phyloP scores from a whole-genome alignment of 2,797 vertebrate genomes.

The Neopelma chrysocephalum region DNA sequence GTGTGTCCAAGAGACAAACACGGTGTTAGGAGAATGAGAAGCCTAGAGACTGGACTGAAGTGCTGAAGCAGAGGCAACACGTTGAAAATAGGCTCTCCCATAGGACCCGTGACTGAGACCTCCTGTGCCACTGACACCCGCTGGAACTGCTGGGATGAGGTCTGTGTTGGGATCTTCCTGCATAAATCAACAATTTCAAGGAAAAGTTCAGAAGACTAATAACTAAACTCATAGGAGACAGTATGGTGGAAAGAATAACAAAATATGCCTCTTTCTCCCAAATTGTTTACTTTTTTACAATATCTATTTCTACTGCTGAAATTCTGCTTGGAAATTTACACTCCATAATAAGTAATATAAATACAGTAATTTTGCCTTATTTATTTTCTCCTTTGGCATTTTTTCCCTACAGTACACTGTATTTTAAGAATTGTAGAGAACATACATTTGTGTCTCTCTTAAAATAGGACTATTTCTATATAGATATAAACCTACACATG shows the following conservation, averaged over 20 bases:
- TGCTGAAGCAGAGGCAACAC: not conserved
- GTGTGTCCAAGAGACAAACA: accelerated
- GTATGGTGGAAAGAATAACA: not conserved
- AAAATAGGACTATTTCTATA: not conserved
- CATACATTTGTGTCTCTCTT: not conserved
- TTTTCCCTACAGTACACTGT: not conserved
- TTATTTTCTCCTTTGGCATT: not conserved
- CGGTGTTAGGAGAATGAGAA: not conserved
- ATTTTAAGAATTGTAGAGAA: not conserved
- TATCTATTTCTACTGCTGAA: not conserved
- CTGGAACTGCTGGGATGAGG: not conserved
- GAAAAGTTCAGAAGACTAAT: not conserved
- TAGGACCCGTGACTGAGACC: not conserved
- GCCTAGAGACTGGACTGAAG: not conserved
- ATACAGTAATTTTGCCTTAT: not conserved
- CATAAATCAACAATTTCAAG: not conserved
- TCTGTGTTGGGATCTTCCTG: not conserved
- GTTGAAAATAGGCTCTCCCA: not conserved
- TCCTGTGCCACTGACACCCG: not conserved
- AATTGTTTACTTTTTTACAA: not conserved
- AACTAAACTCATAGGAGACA: not conserved
- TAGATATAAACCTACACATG: not conserved
- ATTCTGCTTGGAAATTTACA: not conserved
- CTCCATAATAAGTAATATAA: not conserved
- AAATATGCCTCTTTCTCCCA: not conserved